phyloP scores from a whole-genome alignment of 64 coral and sea anemone genomes.

The Anthopleura sola region DNA sequence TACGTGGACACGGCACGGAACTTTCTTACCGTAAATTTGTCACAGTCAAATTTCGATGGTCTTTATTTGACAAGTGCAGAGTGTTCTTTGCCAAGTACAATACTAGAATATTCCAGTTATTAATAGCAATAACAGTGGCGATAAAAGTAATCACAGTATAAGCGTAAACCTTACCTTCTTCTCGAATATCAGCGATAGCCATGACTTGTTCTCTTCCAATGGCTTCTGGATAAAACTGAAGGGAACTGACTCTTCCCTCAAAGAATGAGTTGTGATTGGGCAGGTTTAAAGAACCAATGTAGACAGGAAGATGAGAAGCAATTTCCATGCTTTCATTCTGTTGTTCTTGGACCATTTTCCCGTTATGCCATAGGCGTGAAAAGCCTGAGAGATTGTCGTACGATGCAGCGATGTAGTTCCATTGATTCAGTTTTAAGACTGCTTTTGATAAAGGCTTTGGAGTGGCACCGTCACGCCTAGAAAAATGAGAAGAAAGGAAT shows the following conservation, averaged over 20 bases:
- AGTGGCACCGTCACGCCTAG: slow-evolving; percentile 15
- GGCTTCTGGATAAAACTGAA: slow-evolving; percentile 45
- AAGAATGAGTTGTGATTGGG: slow-evolving; percentile 9
- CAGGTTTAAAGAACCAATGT: slow-evolving; percentile 40
- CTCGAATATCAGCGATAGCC: slow-evolving; percentile 29
- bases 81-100: too few relatives aligned
- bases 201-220: slow-evolving; percentile 15
- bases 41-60: too few relatives aligned
- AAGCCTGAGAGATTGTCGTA: slow-evolving; percentile 51
- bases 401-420: slow-evolving; percentile 79
- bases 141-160: too few relatives aligned
- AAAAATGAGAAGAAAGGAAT: background rate
- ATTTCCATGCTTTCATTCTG: slow-evolving; percentile 44
- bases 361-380: slow-evolving; percentile 73
- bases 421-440: slow-evolving; percentile 41
- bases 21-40: too few relatives aligned
- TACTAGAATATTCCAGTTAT: too few relatives aligned
- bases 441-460: slow-evolving; percentile 14
- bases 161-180: slow-evolving; percentile 20
- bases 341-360: slow-evolving; percentile 43
- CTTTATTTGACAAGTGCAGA: too few relatives aligned
- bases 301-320: slow-evolving; percentile 58
- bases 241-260: slow-evolving; percentile 33
- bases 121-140: too few relatives aligned
- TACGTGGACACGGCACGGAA: too few relatives aligned